A percentile compares a stretch with the other conserved stretches of the same genome.
Conservation (phyloP, 2,113 vertebrate genomes). For the Gallinago jamesoni region DNA sequence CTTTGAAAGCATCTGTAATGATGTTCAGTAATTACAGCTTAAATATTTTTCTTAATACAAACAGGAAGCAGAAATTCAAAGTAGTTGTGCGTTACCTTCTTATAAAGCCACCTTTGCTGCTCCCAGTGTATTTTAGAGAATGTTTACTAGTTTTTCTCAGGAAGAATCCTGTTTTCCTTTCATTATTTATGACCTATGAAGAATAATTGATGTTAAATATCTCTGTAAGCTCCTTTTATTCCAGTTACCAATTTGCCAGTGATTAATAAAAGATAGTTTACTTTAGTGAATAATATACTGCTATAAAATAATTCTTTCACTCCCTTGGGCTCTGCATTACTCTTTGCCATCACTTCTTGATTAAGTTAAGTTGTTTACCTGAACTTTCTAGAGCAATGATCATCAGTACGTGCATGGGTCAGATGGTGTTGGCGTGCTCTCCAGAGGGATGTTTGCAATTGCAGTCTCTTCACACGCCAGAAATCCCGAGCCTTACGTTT, state of each 20-base stretch:
- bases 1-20: slow-evolving; percentile 30
- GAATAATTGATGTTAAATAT: not conserved
- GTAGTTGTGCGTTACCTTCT: not conserved
- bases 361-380: not conserved
- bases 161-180: not conserved
- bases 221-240: not conserved
- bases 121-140: not conserved
- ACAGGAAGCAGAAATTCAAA: not conserved
- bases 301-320: not conserved
- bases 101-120: not conserved
- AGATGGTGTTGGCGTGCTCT: not conserved
- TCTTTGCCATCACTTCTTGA: not conserved
- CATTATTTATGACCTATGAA: not conserved
- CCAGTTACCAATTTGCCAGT: not conserved
- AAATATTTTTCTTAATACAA: slow-evolving; percentile 24
- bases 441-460: not conserved
- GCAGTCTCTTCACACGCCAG: not conserved
- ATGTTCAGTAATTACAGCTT: not conserved
- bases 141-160: not conserved
- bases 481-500: not conserved
- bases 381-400: not conserved
- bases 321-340: not conserved
- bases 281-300: not conserved
- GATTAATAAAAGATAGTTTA: slow-evolving; percentile 4
- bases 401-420: not conserved